These are phyloP conservation scores for Drosophila monieri DNA, from an alignment of 2,888 invertebrate genomes.

Conservation along the genomic window DNA sequence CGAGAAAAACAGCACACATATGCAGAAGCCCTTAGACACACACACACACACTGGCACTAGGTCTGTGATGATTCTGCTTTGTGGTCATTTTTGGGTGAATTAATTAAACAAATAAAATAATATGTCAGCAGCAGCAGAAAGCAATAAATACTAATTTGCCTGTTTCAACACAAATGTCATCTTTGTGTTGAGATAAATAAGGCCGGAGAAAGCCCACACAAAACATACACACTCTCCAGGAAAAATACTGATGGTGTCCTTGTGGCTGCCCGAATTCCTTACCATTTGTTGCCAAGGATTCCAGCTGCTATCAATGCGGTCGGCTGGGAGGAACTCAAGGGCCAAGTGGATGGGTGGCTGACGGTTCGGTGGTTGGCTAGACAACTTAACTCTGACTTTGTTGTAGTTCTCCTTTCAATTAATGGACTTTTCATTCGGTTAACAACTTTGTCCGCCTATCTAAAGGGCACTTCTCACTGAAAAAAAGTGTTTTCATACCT, in stretches of 20 bases:
- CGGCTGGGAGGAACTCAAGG: conserved; percentile 27
- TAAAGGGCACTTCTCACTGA: neutral
- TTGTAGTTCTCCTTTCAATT: conserved; percentile 21
- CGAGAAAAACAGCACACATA: neutral
- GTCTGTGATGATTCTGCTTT: conserved; percentile 54
- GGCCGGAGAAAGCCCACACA: conserved; percentile 26
- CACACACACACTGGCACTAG: neutral
- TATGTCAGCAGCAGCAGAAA: conserved; percentile 72
- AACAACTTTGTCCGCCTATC: neutral
- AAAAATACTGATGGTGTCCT: conserved; percentile 24
- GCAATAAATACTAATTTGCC: conserved; percentile 78
- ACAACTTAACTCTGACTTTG: conserved; percentile 40
- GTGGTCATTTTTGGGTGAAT: conserved; percentile 65
- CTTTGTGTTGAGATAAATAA: conserved; percentile 64
- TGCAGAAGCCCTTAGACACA: neutral
- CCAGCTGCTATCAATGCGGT: conserved; percentile 37
- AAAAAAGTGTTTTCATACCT: neutral
- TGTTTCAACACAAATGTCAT: conserved; percentile 79
- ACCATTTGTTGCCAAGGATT: conserved; percentile 40
- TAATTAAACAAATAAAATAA: conserved; percentile 79
- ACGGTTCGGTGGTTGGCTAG: conserved; percentile 34
- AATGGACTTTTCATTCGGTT: conserved; percentile 16
- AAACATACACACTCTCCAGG: conserved; percentile 7
- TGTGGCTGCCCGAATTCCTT: conserved; percentile 17
- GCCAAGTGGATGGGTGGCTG: conserved; percentile 23